Evolutionary conservation across 2,797 vertebrate genomes (phyloP).

Genomic region (Scleropages formosus): DNA sequence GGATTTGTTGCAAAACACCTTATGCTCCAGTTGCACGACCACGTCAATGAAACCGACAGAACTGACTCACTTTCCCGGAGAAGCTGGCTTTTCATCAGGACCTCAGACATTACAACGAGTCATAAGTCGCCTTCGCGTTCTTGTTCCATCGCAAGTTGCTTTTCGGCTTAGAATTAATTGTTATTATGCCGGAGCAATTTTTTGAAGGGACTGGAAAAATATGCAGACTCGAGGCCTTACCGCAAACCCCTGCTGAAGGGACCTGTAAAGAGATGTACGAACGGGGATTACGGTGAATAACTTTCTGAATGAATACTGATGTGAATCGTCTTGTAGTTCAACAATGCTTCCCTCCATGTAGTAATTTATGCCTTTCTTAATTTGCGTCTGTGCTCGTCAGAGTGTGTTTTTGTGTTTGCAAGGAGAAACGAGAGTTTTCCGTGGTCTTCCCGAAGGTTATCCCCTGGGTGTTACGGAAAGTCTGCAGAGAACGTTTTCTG

Average conservation of each 20-base stretch:
- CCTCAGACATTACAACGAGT: neutral
- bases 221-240: neutral
- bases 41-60: neutral
- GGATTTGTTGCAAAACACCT: neutral
- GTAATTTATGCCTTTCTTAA: neutral
- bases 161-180: neutral
- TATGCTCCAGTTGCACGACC: neutral
- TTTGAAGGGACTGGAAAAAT: neutral
- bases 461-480: conserved; percentile 1
- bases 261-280: neutral
- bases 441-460: neutral
- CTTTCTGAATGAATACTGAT: neutral
- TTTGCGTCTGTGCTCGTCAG: neutral
- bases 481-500: neutral
- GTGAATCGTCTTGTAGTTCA: neutral
- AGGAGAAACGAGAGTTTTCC: neutral
- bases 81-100: conserved; percentile 1
- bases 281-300: neutral
- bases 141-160: neutral
- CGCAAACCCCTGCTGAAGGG: neutral
- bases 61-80: neutral
- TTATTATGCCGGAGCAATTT: neutral
- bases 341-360: neutral
- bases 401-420: neutral
- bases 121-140: too few species aligned